Evolutionary conservation across 2,888 invertebrate species (phyloP), one percentile per base, ranked within the genome.

Genomic region (Syrista parreyssii): DNA sequence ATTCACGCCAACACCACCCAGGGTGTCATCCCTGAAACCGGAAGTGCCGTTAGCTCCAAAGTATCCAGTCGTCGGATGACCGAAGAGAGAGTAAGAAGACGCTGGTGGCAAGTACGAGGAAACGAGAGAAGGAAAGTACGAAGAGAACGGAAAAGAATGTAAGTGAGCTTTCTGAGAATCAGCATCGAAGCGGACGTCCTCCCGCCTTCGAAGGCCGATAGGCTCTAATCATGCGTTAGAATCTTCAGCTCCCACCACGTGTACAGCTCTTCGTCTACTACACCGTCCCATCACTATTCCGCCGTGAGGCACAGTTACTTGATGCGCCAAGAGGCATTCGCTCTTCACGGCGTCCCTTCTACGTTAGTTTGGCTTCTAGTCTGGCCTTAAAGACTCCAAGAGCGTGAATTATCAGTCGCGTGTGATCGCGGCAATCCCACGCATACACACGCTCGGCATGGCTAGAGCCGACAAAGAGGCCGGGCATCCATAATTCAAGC

Each of bases 401-500:
- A 81, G 82, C 79, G 82, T 79, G 83, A 86, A 88, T 89, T 88
- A 89, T 89, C 88, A 86, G 86, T 86, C 86, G 89, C 87, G 86
- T 87, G 88, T 88, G 88, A 89, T 89, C 89, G 81, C 81, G 78
- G 78, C 80, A 79, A 82, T 82, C 81, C 79, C 82, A 76, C 78
- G 76, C 78, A 73, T 76, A 78, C 78, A 75, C 76, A 74, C 76
- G 73, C 76, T 55, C 76, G 68, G 76, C 55, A 55, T 32, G 55
- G 32, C 40, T 73, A 12, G 30, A 74, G 76, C 88, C 86, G 86
- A 88, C 88, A 89, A 88, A 88, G 88, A 85, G 84, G 78, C 83
- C 80, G 86, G 86, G 84, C 89, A 89, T 89, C 89, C 89, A 89
- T 89, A 89, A 89, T 89, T 89, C 89, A 89, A 89, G 87, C 87